These are phyloP conservation scores for Tenualosa thibaudeaui DNA, from an alignment of 2,797 vertebrate genomes.

Conservation along the genomic window DNA sequence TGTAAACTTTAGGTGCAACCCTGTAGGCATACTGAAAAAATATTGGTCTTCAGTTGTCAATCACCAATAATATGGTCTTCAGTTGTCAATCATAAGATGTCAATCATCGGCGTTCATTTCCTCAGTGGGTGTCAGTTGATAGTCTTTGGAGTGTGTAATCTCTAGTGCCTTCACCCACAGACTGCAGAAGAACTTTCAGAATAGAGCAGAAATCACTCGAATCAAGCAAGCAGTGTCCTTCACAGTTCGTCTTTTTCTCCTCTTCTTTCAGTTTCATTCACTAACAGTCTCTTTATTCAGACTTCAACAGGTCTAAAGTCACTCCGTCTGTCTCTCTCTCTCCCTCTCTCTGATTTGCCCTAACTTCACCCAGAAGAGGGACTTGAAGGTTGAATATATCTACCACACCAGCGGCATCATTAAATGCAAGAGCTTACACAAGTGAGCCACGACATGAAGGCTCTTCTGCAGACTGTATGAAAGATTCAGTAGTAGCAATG, in stretches of 20 bases:
- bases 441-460: not conserved
- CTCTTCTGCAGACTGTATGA: not conserved
- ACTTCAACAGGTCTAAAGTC: not conserved
- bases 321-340: not conserved
- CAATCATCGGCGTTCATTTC: not conserved
- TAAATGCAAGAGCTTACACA: not conserved
- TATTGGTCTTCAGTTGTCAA: too few species aligned
- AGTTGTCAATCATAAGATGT: too few species aligned
- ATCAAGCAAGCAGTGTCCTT: not conserved
- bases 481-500: conserved; percentile 29
- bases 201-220: not conserved
- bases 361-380: not conserved
- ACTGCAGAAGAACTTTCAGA: not conserved
- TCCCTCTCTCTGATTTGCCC: not conserved
- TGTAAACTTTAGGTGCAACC: too few species aligned
- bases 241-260: not conserved
- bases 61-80: too few species aligned
- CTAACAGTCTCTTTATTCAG: not conserved
- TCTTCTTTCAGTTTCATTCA: not conserved
- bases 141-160: not conserved
- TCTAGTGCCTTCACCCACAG: not conserved
- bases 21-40: too few species aligned
- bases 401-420: not conserved
- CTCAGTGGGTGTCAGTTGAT: not conserved
- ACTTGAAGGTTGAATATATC: not conserved